Evolutionary conservation across 2,888 invertebrate genomes (phyloP), one percentile per base, ranked within the genome.

Genomic region (Sinopyrophorus schimmeli): DNA sequence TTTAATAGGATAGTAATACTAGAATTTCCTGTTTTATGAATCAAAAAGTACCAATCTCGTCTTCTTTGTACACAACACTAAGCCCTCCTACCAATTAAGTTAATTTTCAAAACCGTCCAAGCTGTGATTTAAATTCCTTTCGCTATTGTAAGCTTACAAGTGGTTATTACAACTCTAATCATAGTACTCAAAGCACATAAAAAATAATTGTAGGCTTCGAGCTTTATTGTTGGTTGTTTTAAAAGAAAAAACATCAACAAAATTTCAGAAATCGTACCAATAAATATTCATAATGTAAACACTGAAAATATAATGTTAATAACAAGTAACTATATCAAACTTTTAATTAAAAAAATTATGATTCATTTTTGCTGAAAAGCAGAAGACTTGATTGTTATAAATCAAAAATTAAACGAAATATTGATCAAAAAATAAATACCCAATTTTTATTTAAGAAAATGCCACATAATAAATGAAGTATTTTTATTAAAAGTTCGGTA

Each of bases 91-190:
- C 62, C 66, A 64, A 70, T 71, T 70, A 71, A 65, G 64, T 68
- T 70, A 68, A 72, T 69, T 71, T 67, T 63, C 64, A 61, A 69
- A 69, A 64, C 64, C 58, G 65, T 63, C 66, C 61, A 60, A 62
- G 65, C 62, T 68, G 68, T 70, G 68, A 71, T 71, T 72, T 71
- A 71, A 70, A 72, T 72, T 71, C 71, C 71, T 67, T 66, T 69
- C 70, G 63, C 69, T 67, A 71, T 72, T 72, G 71, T 71, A 65
- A 66, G 59, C 59, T 60, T 59, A 58, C 65, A 68, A 68, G 68
- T 64, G 68, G 64, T 65, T 68, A 70, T 70, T 68, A 64, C 63
- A 67, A 61, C 63, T 65, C 61, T 68, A 69, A 70, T 70, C 67
- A 69, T 67, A 66, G 68, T 68, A 64, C 62, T 65, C 57, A 53